Evolutionary conservation across 2,888 invertebrate species (phyloP).

Genomic region (Mystacides longicornis): DNA sequence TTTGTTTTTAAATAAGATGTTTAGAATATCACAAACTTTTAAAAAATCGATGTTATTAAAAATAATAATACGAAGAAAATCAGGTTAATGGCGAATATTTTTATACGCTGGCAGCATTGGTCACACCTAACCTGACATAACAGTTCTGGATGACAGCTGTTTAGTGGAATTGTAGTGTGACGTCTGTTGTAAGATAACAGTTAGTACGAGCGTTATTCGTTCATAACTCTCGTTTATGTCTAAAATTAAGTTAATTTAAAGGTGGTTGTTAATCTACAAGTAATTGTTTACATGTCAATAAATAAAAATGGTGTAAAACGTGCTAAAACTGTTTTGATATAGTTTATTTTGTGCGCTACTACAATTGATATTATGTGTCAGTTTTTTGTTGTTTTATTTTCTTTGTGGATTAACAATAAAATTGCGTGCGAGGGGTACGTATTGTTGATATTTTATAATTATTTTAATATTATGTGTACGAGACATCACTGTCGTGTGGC

Average conservation of each 20-base stretch:
- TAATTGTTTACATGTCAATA: background rate
- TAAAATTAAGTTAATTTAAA: background rate
- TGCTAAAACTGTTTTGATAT: background rate
- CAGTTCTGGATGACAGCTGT: constrained; percentile 5
- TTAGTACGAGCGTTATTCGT: background rate
- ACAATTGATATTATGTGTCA: background rate
- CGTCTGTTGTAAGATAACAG: background rate
- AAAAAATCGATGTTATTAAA: background rate
- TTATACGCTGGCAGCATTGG: background rate
- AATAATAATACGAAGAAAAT: background rate
- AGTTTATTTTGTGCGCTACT: too few relatives aligned
- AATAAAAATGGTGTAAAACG: background rate
- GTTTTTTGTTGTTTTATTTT: constrained; percentile 7
- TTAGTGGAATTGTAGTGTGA: background rate
- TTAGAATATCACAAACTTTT: too few relatives aligned
- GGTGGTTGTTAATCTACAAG: background rate
- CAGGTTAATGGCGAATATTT: background rate
- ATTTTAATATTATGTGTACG: background rate
- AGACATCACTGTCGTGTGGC: background rate
- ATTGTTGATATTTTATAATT: background rate
- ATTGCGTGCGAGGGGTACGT: constrained; percentile 10
- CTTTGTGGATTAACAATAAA: constrained; percentile 7
- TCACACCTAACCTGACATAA: constrained; percentile 8
- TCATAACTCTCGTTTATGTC: background rate
- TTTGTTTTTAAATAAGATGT: too few relatives aligned